A percentile compares a stretch with the other conserved stretches of the same genome.
These are phyloP conservation scores for Pseudoatta argentina DNA, from an alignment of 1,140 invertebrate genomes.

Conservation along the genomic window DNA sequence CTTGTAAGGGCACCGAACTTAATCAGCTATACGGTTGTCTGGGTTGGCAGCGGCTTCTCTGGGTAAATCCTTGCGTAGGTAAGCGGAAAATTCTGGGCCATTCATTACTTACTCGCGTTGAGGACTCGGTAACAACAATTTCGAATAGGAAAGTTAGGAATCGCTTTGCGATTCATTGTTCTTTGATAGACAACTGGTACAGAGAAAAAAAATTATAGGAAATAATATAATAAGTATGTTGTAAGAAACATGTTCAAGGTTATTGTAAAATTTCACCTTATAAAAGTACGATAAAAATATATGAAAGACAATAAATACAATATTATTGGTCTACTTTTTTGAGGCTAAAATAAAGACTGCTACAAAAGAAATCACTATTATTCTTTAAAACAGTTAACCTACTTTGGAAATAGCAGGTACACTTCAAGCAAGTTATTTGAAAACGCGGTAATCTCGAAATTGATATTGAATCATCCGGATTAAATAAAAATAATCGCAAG, in stretches of 20 bases:
- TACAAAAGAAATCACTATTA: background rate
- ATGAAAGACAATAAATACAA: background rate
- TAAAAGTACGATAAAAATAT: background rate
- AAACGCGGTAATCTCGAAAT: constrained; percentile 13
- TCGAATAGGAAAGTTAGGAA: background rate
- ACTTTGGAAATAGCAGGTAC: background rate
- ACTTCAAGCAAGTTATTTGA: background rate
- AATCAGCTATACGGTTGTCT: constrained; percentile 94
- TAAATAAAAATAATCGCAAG: constrained; percentile 32
- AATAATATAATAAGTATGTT: background rate
- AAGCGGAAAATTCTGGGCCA: constrained; percentile 82
- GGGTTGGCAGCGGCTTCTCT: constrained; percentile 95
- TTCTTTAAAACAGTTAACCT: constrained; percentile 10
- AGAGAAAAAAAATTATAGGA: background rate
- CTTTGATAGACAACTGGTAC: background rate
- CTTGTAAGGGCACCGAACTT: constrained; percentile 93
- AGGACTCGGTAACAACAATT: background rate
- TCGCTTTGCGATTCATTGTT: background rate
- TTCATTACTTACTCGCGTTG: background rate
- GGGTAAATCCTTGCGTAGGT: constrained; percentile 97
- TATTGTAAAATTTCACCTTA: background rate
- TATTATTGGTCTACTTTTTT: background rate
- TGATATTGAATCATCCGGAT: constrained; percentile 11
- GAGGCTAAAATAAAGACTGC: background rate
- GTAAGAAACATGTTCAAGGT: background rate